These are phyloP conservation scores for Zenarchopterus dispar DNA, from an alignment of 2,797 vertebrate species.

Conservation along the genomic window DNA sequence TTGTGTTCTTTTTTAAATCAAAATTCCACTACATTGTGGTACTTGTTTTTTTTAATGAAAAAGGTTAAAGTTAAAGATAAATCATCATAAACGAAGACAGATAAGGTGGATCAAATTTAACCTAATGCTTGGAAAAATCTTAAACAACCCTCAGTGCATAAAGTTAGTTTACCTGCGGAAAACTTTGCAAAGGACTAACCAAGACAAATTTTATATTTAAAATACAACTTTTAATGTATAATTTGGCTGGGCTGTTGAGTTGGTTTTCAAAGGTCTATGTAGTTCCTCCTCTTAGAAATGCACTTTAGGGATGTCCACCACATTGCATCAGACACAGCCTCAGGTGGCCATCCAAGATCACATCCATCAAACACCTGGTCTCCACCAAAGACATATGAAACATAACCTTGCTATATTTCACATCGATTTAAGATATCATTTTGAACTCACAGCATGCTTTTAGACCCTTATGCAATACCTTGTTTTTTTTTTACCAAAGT, in stretches of 20 bases:
- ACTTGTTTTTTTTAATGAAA: too few species aligned
- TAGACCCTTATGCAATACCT: conserved; percentile 65
- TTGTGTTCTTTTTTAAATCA: not conserved
- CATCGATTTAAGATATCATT: conserved; percentile 68
- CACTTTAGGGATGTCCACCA: conserved; percentile 69
- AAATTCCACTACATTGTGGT: not conserved
- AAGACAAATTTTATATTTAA: conserved; percentile 28
- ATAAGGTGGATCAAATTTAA: too few species aligned
- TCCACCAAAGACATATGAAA: conserved; percentile 71
- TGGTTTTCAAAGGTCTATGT: conserved; percentile 57
- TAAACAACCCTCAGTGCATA: too few species aligned
- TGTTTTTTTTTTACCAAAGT: conserved; percentile 51
- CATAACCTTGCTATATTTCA: conserved; percentile 72
- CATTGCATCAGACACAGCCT: conserved; percentile 75
- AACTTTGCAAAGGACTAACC: conserved; percentile 9
- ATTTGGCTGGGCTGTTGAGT: conserved; percentile 38
- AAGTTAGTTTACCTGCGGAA: conserved; percentile 10
- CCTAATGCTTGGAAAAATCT: not conserved
- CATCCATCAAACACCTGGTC: conserved; percentile 76
- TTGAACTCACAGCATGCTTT: conserved; percentile 45
- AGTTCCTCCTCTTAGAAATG: conserved; percentile 61
- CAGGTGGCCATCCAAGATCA: conserved; percentile 66
- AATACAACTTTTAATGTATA: conserved; percentile 26
- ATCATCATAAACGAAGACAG: not conserved
- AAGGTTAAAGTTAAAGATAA: not conserved